Evolutionary conservation across 1,140 invertebrate species (phyloP).

Genomic region (Trichomalopsis sarcophagae): DNA sequence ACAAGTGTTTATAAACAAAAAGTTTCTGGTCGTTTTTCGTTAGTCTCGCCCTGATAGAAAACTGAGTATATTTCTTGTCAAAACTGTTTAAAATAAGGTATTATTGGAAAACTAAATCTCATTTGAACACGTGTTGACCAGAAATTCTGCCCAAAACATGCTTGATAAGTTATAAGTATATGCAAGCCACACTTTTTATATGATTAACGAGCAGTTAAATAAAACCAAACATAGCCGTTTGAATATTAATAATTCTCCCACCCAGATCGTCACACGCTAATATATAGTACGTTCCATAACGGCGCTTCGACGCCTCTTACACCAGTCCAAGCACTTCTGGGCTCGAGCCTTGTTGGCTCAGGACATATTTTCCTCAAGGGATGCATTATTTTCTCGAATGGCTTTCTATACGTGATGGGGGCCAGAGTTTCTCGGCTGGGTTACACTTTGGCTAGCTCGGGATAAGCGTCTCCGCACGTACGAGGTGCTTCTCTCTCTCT

Average conservation of each 20-base stretch:
- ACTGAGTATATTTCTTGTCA: no score
- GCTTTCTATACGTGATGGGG: constrained; percentile 44
- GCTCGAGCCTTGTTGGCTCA: background rate
- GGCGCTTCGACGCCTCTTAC: background rate
- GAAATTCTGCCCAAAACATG: no score
- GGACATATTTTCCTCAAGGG: constrained; percentile 56
- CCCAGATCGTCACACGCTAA: background rate
- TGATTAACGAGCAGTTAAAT: no score
- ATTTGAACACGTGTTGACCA: no score
- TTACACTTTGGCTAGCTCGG: background rate
- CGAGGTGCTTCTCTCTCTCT: background rate
- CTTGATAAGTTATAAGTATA: no score
- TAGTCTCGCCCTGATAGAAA: no score
- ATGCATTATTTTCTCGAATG: constrained; percentile 50
- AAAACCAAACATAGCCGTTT: background rate
- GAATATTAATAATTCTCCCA: background rate
- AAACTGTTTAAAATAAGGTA: no score
- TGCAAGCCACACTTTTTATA: no score
- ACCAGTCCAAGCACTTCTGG: background rate
- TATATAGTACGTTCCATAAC: background rate
- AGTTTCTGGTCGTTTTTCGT: no score
- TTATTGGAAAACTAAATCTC: no score
- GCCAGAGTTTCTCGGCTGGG: background rate
- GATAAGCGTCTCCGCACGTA: constrained; percentile 4
- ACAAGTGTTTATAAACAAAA: no score